Conservation (phyloP, 2,797 vertebrate genomes). For the Lepidocolaptes lacrymiger region DNA sequence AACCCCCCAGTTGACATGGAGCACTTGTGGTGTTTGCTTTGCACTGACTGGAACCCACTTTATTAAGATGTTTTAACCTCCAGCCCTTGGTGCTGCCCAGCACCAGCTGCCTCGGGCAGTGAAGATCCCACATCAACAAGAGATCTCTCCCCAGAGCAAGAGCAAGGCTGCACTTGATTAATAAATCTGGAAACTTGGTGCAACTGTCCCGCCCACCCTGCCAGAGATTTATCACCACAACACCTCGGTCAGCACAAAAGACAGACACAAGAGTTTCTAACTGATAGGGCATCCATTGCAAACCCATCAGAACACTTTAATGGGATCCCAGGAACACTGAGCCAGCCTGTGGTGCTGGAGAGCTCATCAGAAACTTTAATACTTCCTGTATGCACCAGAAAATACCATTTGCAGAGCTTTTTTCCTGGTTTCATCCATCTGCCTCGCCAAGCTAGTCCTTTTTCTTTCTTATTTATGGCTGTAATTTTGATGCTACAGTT, state of each 20-base stretch:
- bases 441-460: conserved; percentile 22
- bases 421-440: conserved; percentile 23
- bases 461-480: conserved; percentile 62
- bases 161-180: neutral
- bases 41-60: neutral
- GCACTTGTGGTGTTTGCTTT: neutral
- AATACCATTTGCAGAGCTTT: conserved; percentile 32
- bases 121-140: neutral
- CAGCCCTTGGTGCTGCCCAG: neutral
- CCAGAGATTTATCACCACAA: neutral
- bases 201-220: neutral
- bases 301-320: neutral
- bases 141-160: neutral
- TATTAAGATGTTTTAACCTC: neutral
- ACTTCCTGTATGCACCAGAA: conserved; percentile 13
- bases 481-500: conserved; percentile 51
- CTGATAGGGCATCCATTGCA: neutral
- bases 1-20: neutral
- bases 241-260: neutral
- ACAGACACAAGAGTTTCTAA: neutral
- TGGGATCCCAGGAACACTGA: neutral
- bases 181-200: neutral
- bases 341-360: neutral
- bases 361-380: conserved; percentile 11
- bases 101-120: neutral